Evolutionary conservation across 2,888 invertebrate genomes (phyloP).

Genomic region (Aleiodes testaceus): DNA sequence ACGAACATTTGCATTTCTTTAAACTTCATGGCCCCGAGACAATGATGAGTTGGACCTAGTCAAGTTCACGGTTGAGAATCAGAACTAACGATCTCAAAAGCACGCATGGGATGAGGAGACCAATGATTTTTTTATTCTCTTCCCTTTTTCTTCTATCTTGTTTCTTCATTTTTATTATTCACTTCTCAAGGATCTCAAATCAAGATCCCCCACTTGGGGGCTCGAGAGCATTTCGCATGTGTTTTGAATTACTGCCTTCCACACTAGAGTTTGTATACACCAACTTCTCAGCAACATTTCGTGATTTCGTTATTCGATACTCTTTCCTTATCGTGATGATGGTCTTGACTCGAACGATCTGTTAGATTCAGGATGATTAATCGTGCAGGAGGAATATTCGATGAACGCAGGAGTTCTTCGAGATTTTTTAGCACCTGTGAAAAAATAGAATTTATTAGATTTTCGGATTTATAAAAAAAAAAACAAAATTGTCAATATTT

Average conservation of each 20-base stretch:
- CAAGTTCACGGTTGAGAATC: conserved; percentile 29
- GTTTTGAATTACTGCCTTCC: conserved; percentile 32
- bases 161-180: conserved; percentile 8
- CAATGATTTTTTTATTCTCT: background rate
- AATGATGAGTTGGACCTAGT: conserved; percentile 22
- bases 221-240: conserved; percentile 28
- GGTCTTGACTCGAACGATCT: conserved; percentile 23
- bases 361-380: conserved; percentile 30
- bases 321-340: conserved; percentile 32
- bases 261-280: conserved; percentile 16
- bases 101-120: conserved; percentile 17
- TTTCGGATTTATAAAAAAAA: no score
- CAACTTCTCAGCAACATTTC: conserved; percentile 23
- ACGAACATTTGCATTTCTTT: conserved; percentile 60
- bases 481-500: no score
- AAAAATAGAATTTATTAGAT: no score
- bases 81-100: conserved; percentile 21
- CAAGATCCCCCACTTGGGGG: conserved; percentile 29
- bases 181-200: conserved; percentile 29
- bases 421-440: background rate
- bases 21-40: conserved; percentile 11
- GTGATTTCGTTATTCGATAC: conserved; percentile 41
- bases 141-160: background rate
- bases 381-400: conserved; percentile 6
- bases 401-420: conserved; percentile 1